Evolutionary conservation across 2,888 invertebrate genomes (phyloP), one percentile per base, ranked within the genome.

Genomic region (Zaprionus bogoriensis): DNA sequence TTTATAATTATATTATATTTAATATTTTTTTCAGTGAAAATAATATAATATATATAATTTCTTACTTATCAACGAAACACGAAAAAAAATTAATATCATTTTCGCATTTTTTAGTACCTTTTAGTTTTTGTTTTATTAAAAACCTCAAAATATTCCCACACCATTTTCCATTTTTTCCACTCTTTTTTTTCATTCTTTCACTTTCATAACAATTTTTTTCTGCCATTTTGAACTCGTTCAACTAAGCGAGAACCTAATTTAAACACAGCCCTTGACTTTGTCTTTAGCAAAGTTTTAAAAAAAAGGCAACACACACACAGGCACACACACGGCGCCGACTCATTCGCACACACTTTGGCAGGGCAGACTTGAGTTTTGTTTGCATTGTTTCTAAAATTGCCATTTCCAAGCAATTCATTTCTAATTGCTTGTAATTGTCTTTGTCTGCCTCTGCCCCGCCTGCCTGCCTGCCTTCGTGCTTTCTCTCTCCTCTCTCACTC

Each of bases 351-450:
- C 38, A 53, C 38, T 48, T 42, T 41, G 41, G 46, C 38, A 54
- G 47, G 27, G 39, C 30, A 44, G 60, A 74, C 54, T 71, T 71
- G 27, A 69, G 74, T 69, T 64, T 53, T 55, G 67, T 70, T 74
- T 74, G 77, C 76, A 59, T 71, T 68, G 74, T 71, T 75, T 63
- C 50, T 32, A 77, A 76, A 73, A 68, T 74, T 77, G 77, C 53
- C 57, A 70, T 70, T 70, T 76, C 60, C 65, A 63, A 83, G 77
- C 77, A 77, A 80, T 86, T 80, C 80, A 86, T 77, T 85, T 82
- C 80, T 80, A 80, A 85, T 80, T 80, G 80, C 83, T 77, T 74
- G 80, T 79, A 80, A 85, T 80, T 83, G 86, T 81, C 85, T 79
- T 53, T 36, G 51, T 57, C 58, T 55, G 38, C 45, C 44, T 46